Conservation (phyloP, 2,113 vertebrate genomes). For the Syrmaticus mikado region DNA sequence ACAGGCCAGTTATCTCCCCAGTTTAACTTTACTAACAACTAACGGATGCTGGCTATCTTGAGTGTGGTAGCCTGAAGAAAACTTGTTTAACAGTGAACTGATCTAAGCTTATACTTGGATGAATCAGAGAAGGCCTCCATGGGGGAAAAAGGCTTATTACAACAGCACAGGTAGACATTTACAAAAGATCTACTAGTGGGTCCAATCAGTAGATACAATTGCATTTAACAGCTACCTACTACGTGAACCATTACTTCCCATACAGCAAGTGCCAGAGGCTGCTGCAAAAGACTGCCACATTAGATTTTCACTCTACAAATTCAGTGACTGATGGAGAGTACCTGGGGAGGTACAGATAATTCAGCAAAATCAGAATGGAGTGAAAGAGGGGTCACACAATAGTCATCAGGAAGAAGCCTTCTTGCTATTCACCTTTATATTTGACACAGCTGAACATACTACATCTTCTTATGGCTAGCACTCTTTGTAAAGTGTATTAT, state of each 20-base stretch:
- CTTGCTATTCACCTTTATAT: slow-evolving; percentile 1
- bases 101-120: background rate
- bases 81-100: background rate
- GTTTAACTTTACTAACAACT: fast-evolving
- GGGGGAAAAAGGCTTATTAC: background rate
- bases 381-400: background rate
- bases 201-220: background rate
- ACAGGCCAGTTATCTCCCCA: background rate
- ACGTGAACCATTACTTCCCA: background rate
- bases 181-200: background rate
- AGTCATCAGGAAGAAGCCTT: background rate
- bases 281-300: background rate
- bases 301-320: background rate
- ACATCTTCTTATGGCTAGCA: background rate
- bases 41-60: background rate
- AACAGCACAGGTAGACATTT: background rate
- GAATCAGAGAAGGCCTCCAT: background rate
- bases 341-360: background rate
- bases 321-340: background rate
- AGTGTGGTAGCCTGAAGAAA: fast-evolving
- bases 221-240: background rate
- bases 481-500: background rate
- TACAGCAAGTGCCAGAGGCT: background rate
- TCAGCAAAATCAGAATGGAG: background rate
- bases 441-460: background rate